These are phyloP conservation scores for Crocidura indochinensis DNA, from an alignment of 2,797 vertebrate species.

Conservation along the genomic window DNA sequence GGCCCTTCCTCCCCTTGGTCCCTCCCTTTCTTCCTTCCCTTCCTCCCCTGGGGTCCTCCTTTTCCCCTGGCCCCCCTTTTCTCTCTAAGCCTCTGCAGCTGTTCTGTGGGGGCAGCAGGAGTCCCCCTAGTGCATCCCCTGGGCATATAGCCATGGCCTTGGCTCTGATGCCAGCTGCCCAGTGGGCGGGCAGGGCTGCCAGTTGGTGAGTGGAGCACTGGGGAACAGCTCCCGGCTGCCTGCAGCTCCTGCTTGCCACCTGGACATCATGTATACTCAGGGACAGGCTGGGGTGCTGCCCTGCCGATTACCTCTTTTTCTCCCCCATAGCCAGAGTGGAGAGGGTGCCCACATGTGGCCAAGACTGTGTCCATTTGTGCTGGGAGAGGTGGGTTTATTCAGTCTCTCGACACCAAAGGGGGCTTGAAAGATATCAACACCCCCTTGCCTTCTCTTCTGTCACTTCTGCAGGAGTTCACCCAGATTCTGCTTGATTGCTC, in stretches of 20 bases:
- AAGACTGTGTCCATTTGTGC: neutral
- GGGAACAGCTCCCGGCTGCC: too few relatives aligned
- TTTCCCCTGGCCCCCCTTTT: too few relatives aligned
- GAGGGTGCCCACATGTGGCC: neutral
- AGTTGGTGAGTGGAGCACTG: neutral
- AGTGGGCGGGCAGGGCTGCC: neutral
- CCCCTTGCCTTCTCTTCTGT: neutral
- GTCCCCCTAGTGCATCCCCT: neutral
- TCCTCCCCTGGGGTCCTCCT: too few relatives aligned
- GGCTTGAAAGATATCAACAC: neutral
- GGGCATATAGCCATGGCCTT: neutral
- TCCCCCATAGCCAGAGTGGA: neutral
- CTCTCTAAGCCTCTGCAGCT: too few relatives aligned
- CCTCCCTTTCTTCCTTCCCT: too few relatives aligned
- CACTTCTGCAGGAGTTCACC: neutral
- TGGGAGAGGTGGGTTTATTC: neutral
- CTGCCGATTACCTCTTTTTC: neutral
- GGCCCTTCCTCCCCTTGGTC: too few relatives aligned
- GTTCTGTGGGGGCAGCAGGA: too few relatives aligned
- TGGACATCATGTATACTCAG: constrained; percentile 50
- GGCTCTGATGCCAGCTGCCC: neutral
- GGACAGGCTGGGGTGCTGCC: neutral
- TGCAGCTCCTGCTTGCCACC: constrained; percentile 58
- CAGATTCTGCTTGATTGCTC: constrained; percentile 24
- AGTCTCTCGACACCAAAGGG: neutral